Conservation (phyloP, 2,888 invertebrate genomes). For the Melitaea athalia region DNA sequence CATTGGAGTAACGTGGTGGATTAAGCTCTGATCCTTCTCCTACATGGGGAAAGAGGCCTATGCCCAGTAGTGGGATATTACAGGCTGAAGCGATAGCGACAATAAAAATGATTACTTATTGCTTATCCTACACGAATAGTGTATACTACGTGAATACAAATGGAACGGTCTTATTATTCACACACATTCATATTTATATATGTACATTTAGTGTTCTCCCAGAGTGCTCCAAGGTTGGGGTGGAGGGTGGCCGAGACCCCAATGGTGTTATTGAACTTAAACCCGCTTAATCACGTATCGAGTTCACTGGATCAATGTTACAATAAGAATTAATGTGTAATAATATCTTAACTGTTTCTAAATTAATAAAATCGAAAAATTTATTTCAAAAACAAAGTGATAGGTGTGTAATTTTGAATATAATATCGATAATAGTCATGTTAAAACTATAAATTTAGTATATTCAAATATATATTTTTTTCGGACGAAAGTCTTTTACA, state of each 20-base stretch:
- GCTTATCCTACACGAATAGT: too few relatives aligned
- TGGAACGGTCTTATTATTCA: not conserved
- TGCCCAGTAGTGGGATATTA: too few relatives aligned
- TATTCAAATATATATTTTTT: too few relatives aligned
- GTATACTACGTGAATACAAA: not conserved
- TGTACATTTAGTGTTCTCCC: slow-evolving; percentile 17
- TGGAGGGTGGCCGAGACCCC: slow-evolving; percentile 34
- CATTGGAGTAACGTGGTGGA: too few relatives aligned
- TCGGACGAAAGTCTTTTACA: too few relatives aligned
- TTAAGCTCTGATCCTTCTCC: too few relatives aligned
- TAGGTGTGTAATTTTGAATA: not conserved
- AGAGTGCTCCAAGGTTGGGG: slow-evolving; percentile 29
- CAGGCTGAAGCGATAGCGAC: too few relatives aligned
- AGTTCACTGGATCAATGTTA: slow-evolving; percentile 41
- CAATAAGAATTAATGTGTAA: not conserved
- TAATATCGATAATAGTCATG: too few relatives aligned
- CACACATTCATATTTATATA: slow-evolving; percentile 9
- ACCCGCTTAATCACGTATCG: slow-evolving; percentile 35
- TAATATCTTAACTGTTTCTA: not conserved
- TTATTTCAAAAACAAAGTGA: not conserved
- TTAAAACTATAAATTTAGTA: too few relatives aligned
- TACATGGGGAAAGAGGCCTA: too few relatives aligned
- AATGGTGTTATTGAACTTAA: slow-evolving; percentile 37
- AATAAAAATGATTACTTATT: too few relatives aligned
- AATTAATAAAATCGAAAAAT: not conserved